Conservation (phyloP, 2,797 vertebrate genomes). For the Lophius americanus region DNA sequence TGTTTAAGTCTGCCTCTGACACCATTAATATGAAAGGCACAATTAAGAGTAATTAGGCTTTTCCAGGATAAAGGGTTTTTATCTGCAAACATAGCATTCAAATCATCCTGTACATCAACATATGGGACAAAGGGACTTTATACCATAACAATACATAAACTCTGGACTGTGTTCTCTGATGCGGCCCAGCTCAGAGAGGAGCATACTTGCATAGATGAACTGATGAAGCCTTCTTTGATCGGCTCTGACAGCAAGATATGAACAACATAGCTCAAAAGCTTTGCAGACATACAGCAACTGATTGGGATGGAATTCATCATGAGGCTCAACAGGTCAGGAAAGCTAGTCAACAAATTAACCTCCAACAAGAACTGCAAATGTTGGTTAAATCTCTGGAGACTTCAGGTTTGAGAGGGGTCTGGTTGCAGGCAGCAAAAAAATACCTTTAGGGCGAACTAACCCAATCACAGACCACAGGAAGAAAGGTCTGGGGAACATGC, state of each 20-base stretch:
- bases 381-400: background rate
- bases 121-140: background rate
- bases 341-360: background rate
- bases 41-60: conserved; percentile 74
- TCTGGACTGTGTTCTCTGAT: background rate
- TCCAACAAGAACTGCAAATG: background rate
- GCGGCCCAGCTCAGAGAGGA: conserved; percentile 3
- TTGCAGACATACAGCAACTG: background rate
- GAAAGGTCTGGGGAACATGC: conserved; percentile 52
- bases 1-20: conserved; percentile 63
- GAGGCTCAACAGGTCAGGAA: background rate
- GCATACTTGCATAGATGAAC: conserved; percentile 2
- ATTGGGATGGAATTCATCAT: background rate
- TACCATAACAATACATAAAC: background rate
- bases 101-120: conserved; percentile 4
- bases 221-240: conserved; percentile 18
- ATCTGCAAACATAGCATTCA: conserved; percentile 25
- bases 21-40: conserved; percentile 72
- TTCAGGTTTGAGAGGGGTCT: conserved; percentile 13
- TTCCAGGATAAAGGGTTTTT: conserved; percentile 41
- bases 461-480: conserved; percentile 59
- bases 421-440: conserved; percentile 34
- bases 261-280: background rate
- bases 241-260: conserved; percentile 2
- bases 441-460: conserved; percentile 48